These are phyloP conservation scores for Eleginops maclovinus DNA, from an alignment of 2,113 vertebrate species.

Conservation along the genomic window DNA sequence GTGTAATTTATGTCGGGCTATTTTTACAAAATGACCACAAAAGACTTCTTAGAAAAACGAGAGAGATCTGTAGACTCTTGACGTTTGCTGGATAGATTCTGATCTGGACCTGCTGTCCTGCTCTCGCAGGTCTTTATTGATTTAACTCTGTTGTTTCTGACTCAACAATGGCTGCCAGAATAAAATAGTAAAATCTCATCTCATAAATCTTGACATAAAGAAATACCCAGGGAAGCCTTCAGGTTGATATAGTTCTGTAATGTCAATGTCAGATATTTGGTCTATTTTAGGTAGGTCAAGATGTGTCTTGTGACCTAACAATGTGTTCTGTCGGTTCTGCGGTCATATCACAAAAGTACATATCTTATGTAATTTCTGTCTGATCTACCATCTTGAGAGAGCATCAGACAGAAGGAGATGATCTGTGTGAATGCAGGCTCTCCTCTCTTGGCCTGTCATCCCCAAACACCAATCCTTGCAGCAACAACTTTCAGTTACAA, in stretches of 20 bases:
- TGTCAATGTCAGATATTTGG: not conserved
- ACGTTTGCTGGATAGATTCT: not conserved
- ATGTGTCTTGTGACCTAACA: constrained; percentile 5
- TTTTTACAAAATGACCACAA: not conserved
- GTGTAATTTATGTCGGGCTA: not conserved
- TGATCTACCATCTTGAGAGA: constrained; percentile 21
- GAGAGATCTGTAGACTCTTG: not conserved
- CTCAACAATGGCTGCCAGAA: constrained; percentile 15
- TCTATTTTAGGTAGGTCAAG: not conserved
- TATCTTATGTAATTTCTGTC: constrained; percentile 5
- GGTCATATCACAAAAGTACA: not conserved
- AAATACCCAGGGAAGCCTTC: not conserved
- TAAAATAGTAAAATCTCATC: not conserved
- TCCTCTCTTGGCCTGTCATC: constrained; percentile 28
- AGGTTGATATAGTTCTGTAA: not conserved
- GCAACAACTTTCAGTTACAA: constrained; percentile 11
- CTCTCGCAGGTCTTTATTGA: constrained; percentile 32
- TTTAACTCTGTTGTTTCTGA: constrained; percentile 20
- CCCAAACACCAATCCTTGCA: constrained; percentile 19
- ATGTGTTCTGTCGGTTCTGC: constrained; percentile 2
- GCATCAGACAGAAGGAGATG: constrained; percentile 16
- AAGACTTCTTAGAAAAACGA: not conserved
- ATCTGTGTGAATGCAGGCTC: constrained; percentile 26
- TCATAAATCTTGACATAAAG: not conserved
- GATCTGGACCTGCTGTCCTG: constrained; percentile 6